Base-by-base conservation (phyloP, 2,113 vertebrate genomes). In the Phasianus colchicus region DNA sequence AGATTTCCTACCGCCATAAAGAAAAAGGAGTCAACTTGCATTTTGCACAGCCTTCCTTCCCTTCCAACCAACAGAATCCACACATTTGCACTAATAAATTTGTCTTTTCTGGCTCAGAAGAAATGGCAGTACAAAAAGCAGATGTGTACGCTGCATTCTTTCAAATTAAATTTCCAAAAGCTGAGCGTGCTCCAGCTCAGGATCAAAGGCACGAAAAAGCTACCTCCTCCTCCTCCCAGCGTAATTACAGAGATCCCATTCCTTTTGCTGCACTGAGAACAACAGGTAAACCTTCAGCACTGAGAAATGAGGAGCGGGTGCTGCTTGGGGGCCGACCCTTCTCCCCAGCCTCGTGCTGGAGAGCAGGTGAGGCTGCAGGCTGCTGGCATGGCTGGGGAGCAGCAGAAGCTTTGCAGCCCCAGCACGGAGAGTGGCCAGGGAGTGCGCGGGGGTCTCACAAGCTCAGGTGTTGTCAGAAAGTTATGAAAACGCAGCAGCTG, bases 111-210 rank as follows among this genome's bases (percentile, higher is more conserved):
- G 94, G 76, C 89, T 96, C 92, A 86, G 86, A 69, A 96, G 94
- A 86, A 93, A 92, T 4, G 27, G 69, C 74, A 32, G 58, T 71
- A 87, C 89, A 91, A 93, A 89, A 96, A 96, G 95, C 95, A 97
- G 96, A 97, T 96, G 95, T 69, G 94, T 89, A 82, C 4, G 11
- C 87, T 86, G 85, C 86, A 66, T 86, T 88, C 95, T 93, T 94
- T 95, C 94, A 94, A 95, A 96, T 97, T 89, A 80, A 89, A 95
- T 95, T 96, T 97, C 92, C 95, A 85, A 89, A 95, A 96, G 96
- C 95, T 63, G 64, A 84, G 90, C n/a, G 86, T 65, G 90, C 89
- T 96, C 89, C 65, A 92, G 78, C 85, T 95, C 61, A 57, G 93
- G 78, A 97, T 97, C 97, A 96, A 95, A 98, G 95, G 65, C 90